Percentiles rank a stretch among this genome's conserved stretches.
These are phyloP conservation scores for Himantopus leucocephalus DNA, from an alignment of 2,113 vertebrate species.

Conservation along the genomic window DNA sequence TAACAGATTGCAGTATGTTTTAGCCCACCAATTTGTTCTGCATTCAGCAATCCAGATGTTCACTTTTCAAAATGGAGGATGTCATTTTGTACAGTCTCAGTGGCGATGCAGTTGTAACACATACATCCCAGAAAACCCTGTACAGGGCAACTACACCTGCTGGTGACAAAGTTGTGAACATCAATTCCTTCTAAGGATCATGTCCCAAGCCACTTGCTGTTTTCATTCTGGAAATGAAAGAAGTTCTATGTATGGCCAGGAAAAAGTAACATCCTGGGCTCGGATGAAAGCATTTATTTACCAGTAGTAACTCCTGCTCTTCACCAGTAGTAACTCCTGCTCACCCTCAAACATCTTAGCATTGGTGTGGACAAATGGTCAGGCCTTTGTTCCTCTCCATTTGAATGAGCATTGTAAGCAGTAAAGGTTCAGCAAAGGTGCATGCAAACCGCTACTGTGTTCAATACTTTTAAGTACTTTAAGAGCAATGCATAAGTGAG, in stretches of 20 bases:
- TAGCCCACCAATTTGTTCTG: not conserved
- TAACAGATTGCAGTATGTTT: not conserved
- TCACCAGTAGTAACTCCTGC: not conserved
- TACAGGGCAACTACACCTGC: not conserved
- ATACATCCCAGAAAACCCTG: not conserved
- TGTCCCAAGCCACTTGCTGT: not conserved
- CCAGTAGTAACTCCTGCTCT: not conserved
- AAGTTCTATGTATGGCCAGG: not conserved
- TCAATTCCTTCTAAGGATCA: not conserved
- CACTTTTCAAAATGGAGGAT: conserved; percentile 6
- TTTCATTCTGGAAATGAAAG: not conserved
- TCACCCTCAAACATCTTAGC: not conserved
- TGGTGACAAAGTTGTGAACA: not conserved
- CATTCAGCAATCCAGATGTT: not conserved
- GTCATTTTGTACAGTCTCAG: not conserved
- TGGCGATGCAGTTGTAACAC: not conserved
- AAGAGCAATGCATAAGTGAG: not conserved
- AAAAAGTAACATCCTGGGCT: not conserved
- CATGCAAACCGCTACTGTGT: not conserved
- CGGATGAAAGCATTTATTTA: not conserved
- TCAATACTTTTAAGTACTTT: not conserved
- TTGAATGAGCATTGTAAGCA: not conserved
- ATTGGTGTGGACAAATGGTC: not conserved
- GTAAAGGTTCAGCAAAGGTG: not conserved
- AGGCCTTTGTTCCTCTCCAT: not conserved